Conservation (phyloP, 2,888 invertebrate species). For the Imbricaverruca yamaguchii region DNA sequence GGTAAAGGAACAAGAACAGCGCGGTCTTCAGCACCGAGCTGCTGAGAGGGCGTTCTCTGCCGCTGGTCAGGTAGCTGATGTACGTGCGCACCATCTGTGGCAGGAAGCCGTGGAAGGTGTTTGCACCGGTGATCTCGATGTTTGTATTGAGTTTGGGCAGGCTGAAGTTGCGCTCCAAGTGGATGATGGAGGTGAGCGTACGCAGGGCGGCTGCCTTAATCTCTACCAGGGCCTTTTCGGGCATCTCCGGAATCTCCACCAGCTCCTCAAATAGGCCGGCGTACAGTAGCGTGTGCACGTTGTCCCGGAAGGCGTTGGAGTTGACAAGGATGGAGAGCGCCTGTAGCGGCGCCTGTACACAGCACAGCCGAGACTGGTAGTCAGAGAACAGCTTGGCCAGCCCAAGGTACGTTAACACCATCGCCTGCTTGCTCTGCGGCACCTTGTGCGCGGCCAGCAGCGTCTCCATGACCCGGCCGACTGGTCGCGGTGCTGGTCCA, state of each 20-base stretch:
- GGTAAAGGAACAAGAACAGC: too few relatives aligned
- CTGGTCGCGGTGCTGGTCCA: constrained; percentile 51
- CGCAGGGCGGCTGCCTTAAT: constrained; percentile 76
- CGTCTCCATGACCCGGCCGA: constrained; percentile 64
- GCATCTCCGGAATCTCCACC: constrained; percentile 69
- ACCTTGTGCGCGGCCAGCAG: constrained; percentile 56
- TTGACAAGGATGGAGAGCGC: constrained; percentile 72
- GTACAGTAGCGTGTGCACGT: constrained; percentile 63
- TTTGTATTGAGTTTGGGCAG: constrained; percentile 63
- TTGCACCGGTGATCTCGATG: constrained; percentile 78
- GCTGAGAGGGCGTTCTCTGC: constrained; percentile 17
- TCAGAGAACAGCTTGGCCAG: constrained; percentile 71
- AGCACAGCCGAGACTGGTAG: constrained; percentile 63
- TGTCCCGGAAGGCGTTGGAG: constrained; percentile 59
- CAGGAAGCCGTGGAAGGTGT: constrained; percentile 77
- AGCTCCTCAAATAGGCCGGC: constrained; percentile 74
- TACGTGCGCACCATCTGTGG: constrained; percentile 73
- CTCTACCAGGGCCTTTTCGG: constrained; percentile 57
- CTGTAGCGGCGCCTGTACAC: constrained; percentile 74
- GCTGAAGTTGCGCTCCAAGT: constrained; percentile 72
- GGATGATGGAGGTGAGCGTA: constrained; percentile 77
- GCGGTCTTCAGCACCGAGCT: too few relatives aligned
- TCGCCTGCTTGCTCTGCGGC: constrained; percentile 63
- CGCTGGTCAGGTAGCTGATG: constrained; percentile 54
- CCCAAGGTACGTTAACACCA: constrained; percentile 70